Percentiles rank a stretch among this genome's conserved stretches.
Conservation (phyloP, 2,888 invertebrate genomes). For the Sympetrum striolatum region DNA sequence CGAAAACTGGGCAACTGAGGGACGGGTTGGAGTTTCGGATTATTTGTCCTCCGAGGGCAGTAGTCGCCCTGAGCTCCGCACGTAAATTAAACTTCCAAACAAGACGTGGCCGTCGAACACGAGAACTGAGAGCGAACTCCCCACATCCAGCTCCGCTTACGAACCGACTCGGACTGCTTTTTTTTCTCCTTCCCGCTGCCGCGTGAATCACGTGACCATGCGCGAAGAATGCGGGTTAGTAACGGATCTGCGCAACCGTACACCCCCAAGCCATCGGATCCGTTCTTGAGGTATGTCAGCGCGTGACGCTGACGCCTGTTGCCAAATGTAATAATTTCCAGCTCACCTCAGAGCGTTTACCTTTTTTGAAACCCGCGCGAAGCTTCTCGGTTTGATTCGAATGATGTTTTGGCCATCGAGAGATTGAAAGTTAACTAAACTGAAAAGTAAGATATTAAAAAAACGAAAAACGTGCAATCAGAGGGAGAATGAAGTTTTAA, state of each 20-base stretch:
- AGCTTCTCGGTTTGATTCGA: too few relatives aligned
- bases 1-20: not conserved
- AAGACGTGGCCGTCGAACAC: not conserved
- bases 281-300: not conserved
- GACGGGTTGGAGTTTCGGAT: not conserved
- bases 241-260: slow-evolving; percentile 26
- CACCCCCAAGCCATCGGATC: not conserved
- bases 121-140: not conserved
- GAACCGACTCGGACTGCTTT: slow-evolving; percentile 1
- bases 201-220: slow-evolving; percentile 23
- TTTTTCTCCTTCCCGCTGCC: not conserved
- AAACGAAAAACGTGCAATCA: too few relatives aligned
- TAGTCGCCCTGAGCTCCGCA: not conserved
- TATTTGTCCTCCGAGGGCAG: not conserved
- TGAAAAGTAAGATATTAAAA: too few relatives aligned
- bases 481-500: too few relatives aligned
- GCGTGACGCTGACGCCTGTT: not conserved
- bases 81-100: slow-evolving; percentile 6
- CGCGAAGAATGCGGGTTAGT: not conserved
- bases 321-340: not conserved
- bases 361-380: too few relatives aligned
- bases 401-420: too few relatives aligned
- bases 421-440: too few relatives aligned
- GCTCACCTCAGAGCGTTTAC: too few relatives aligned
- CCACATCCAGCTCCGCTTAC: not conserved